Percentiles rank a stretch among this genome's conserved stretches.
These are phyloP conservation scores for Bursaphelenchus okinawaensis DNA, from an alignment of 2,888 invertebrate species.

Conservation along the genomic window DNA sequence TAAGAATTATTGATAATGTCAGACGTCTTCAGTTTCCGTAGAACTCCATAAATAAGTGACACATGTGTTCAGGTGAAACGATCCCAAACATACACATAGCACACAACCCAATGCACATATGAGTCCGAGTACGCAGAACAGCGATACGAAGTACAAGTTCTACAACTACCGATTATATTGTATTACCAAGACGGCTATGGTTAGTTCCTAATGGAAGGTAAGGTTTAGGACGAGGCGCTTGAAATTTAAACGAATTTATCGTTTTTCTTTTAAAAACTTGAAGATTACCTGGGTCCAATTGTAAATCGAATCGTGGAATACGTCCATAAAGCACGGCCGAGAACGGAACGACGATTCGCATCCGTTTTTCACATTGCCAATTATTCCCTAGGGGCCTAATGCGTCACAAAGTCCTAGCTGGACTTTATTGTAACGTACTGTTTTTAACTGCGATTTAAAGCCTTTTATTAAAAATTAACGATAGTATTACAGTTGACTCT, in stretches of 20 bases:
- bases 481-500: too few species aligned
- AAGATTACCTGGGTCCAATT: neutral
- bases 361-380: neutral
- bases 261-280: too few species aligned
- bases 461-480: too few species aligned
- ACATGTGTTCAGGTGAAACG: neutral
- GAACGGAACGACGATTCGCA: neutral
- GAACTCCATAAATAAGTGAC: neutral
- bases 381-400: neutral
- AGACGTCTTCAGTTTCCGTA: neutral
- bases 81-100: conserved; percentile 4
- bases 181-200: too few species aligned
- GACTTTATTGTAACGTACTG: too few species aligned
- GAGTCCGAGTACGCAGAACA: conserved; percentile 3
- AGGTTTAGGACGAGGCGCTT: too few species aligned
- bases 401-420: too few species aligned
- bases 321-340: too few species aligned
- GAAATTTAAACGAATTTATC: too few species aligned
- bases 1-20: neutral
- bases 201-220: too few species aligned
- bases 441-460: too few species aligned
- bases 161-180: too few species aligned
- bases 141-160: conserved; percentile 6
- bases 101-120: neutral
- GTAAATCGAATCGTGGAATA: neutral